Conservation (phyloP, 2,113 vertebrate genomes). For the Riparia riparia region DNA sequence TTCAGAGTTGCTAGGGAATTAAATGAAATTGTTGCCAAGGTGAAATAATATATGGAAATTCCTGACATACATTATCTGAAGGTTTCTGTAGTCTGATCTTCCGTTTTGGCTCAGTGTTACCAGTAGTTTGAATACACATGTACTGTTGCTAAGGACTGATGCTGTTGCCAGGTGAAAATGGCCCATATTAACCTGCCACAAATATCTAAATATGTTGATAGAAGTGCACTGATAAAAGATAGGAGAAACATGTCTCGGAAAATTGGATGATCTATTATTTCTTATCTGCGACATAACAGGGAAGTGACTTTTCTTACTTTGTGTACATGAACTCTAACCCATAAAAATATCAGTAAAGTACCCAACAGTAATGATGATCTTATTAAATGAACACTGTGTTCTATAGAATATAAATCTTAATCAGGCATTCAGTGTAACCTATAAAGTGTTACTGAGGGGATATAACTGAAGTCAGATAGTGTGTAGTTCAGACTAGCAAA, state of each 20-base stretch:
- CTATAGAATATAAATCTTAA: constrained; percentile 19
- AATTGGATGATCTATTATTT: constrained; percentile 40
- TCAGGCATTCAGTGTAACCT: not conserved
- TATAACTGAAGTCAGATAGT: not conserved
- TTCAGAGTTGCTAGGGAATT: constrained; percentile 49
- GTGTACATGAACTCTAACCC: not conserved
- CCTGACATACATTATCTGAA: constrained; percentile 1
- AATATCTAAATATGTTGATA: constrained; percentile 48
- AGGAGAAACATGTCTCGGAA: constrained; percentile 26
- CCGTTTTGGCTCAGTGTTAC: constrained; percentile 34
- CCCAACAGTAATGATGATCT: not conserved
- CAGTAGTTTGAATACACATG: not conserved
- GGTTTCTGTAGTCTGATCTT: constrained; percentile 51
- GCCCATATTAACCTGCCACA: constrained; percentile 46
- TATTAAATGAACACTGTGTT: constrained; percentile 23
- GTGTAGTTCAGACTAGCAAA: not conserved
- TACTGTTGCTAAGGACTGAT: constrained; percentile 43
- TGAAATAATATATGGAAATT: constrained; percentile 50
- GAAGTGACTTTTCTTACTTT: constrained; percentile 2
- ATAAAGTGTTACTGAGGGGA: not conserved
- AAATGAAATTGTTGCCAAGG: constrained; percentile 52
- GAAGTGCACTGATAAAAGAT: not conserved
- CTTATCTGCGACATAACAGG: not conserved
- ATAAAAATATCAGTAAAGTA: constrained; percentile 3
- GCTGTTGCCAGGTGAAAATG: constrained; percentile 44